These are phyloP conservation scores for Papilio dardanus DNA, from an alignment of 1,140 invertebrate species.

Conservation along the genomic window DNA sequence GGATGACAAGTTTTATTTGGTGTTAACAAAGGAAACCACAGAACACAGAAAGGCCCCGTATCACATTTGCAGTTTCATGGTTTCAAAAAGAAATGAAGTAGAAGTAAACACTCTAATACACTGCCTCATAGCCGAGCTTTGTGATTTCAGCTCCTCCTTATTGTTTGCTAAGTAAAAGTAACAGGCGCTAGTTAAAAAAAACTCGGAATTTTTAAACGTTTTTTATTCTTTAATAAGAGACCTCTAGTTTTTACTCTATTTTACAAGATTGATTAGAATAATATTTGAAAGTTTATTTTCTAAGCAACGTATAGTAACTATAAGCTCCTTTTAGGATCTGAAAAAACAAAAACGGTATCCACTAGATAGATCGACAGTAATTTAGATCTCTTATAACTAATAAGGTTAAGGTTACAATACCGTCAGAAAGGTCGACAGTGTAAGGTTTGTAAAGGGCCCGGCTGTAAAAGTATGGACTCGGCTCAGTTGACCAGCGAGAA, in stretches of 20 bases:
- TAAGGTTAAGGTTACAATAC: constrained; percentile 40
- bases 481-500: constrained; percentile 59
- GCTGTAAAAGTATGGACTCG: constrained; percentile 60
- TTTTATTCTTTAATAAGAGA: background rate
- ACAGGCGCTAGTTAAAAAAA: background rate
- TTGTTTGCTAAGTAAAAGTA: background rate
- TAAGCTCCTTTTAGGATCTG: constrained; percentile 75
- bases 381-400: background rate
- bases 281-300: constrained; percentile 48
- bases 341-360: constrained; percentile 49
- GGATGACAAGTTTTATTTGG: no score
- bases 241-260: background rate
- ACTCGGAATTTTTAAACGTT: background rate
- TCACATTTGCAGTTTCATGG: no score
- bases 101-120: background rate
- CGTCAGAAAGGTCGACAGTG: constrained; percentile 64
- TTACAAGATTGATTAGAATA: background rate
- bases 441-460: constrained; percentile 67
- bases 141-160: no score
- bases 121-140: no score
- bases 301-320: constrained; percentile 69
- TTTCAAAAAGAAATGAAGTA: no score
- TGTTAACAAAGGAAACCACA: no score
- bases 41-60: background rate
- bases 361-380: background rate